Percentiles rank a stretch among this genome's conserved stretches.
Evolutionary conservation across 2,797 vertebrate species (phyloP).

Genomic region (Mormyrus proboscirostris): DNA sequence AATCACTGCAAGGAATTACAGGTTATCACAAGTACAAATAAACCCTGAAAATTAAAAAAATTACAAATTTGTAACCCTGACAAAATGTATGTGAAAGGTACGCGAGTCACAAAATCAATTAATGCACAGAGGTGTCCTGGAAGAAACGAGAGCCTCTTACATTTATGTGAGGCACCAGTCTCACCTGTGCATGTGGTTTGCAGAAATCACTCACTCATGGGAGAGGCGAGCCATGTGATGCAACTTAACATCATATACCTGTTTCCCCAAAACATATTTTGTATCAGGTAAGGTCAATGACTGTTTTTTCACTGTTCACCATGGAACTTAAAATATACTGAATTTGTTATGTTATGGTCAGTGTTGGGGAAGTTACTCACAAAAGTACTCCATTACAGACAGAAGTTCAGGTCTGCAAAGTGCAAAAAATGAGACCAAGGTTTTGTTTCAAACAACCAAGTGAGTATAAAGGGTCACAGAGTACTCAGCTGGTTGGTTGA

Average conservation of each 20-base stretch:
- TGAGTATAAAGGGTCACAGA: too few relatives aligned
- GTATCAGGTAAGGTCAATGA: background rate
- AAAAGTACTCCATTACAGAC: background rate
- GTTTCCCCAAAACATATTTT: slow-evolving; percentile 16
- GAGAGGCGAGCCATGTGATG: background rate
- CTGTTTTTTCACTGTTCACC: background rate
- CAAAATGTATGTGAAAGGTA: background rate
- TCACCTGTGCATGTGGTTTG: slow-evolving; percentile 18
- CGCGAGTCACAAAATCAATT: background rate
- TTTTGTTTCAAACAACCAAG: too few relatives aligned
- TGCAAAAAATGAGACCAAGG: too few relatives aligned
- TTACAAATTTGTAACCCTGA: background rate
- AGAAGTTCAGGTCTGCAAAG: too few relatives aligned
- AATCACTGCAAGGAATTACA: background rate
- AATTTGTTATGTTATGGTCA: background rate
- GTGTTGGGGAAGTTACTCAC: background rate
- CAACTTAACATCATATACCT: slow-evolving; percentile 13
- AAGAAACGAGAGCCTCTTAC: background rate
- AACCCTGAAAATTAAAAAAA: background rate
- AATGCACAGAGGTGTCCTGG: background rate
- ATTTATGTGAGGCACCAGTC: slow-evolving; percentile 10
- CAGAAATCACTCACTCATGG: slow-evolving; percentile 14
- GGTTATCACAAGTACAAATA: background rate
- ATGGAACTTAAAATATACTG: background rate
- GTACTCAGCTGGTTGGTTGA: too few relatives aligned